These are phyloP conservation scores for Tetanocera ferruginea DNA, from an alignment of 2,888 invertebrate species.

Conservation along the genomic window DNA sequence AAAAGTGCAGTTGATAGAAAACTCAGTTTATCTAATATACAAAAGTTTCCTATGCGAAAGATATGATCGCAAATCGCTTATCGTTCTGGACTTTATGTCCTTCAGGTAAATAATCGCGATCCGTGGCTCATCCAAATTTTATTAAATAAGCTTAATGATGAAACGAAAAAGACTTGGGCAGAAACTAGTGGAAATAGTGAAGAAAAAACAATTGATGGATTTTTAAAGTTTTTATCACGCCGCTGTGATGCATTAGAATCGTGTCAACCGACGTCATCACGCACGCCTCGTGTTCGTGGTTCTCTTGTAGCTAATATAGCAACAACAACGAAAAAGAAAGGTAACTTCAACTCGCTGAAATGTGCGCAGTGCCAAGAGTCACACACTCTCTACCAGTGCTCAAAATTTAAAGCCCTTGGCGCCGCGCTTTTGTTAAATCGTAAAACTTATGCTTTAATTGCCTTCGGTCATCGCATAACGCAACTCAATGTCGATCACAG, in stretches of 20 bases:
- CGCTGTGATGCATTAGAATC: slow-evolving; percentile 38
- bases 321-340: slow-evolving; percentile 8
- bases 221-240: slow-evolving; percentile 36
- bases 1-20: no score
- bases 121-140: slow-evolving; percentile 39
- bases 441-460: slow-evolving; percentile 30
- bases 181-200: no score
- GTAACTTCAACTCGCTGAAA: neutral
- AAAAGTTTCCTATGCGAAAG: no score
- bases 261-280: neutral
- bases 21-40: neutral
- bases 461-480: neutral
- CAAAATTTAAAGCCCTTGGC: neutral
- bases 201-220: slow-evolving; percentile 23
- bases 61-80: no score
- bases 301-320: slow-evolving; percentile 22
- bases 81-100: slow-evolving; percentile 26
- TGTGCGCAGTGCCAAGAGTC: neutral
- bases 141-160: slow-evolving; percentile 32
- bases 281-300: slow-evolving; percentile 2
- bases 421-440: neutral
- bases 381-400: neutral
- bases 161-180: no score
- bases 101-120: slow-evolving; percentile 27
- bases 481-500: no score